Evolutionary conservation across 2,888 invertebrate species (phyloP), one percentile per base, ranked within the genome.

Genomic region (Cryptocephalus moraei): DNA sequence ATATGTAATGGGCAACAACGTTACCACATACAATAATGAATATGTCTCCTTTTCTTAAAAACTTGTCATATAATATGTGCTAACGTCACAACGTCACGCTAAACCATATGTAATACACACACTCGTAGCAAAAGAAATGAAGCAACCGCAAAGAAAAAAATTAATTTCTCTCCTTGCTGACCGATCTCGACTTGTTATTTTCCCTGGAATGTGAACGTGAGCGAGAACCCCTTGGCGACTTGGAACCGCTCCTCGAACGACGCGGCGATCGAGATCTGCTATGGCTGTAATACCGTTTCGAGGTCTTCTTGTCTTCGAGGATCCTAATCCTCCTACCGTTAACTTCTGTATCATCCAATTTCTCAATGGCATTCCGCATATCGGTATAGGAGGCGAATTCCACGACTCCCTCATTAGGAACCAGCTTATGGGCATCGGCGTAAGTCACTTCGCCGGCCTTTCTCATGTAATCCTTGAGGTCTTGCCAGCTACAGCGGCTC

Each of bases 401-500:
- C 9, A 96, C 93, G 62, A 95, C 88, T 41, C 62, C 62, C 52
- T 62, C 58, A 39, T 59, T 59, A 6, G 52, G 52, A 33, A 50
- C 56, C 41, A 89, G 86, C 68, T 93, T 93, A 67, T 96, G 95
- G 11, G 95, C 96, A 72, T 81, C 95, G 61, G 96, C 95, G 70
- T 92, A 96, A 33, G 94, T 94, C 8, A 96, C 95, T 76, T 96
- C 96, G 54, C 95, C 95, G 60, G 92, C 92, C 72, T 92, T 91
- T 62, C 95, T 84, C 93, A 96, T 94, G 73, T 91, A 91, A 77
- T 96, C 96, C 78, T 96, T 96, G 73, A 96, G 78, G 74, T 95
- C 96, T 94, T 97, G 97, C 97, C 97, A 99, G 77, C 95, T 95
- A 67, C 96, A 94, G 64, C 96, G 85, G 69, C 94, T 95, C 56